These are phyloP conservation scores for Tenebrosternarchus preto DNA, from an alignment of 2,113 vertebrate species.

Conservation along the genomic window DNA sequence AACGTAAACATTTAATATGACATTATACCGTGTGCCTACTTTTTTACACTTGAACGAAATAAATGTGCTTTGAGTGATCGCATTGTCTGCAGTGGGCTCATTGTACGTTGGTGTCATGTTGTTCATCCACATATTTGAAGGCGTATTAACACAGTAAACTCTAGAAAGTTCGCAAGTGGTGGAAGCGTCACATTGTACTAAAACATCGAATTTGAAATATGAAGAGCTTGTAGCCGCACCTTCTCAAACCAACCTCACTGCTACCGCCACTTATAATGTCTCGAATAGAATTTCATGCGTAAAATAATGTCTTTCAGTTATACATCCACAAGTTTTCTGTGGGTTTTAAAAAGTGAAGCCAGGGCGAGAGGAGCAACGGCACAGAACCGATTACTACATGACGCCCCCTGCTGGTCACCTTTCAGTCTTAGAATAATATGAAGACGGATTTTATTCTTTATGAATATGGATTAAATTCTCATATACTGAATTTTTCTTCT, in stretches of 20 bases:
- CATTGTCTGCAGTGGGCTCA: not conserved
- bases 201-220: too few species aligned
- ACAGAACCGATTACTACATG: slow-evolving; percentile 48
- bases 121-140: not conserved
- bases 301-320: too few species aligned
- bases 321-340: not conserved
- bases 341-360: not conserved
- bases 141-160: too few species aligned
- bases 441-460: too few species aligned
- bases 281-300: too few species aligned
- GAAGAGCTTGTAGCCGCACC: too few species aligned
- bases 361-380: not conserved
- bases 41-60: slow-evolving; percentile 68
- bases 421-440: not conserved
- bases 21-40: slow-evolving; percentile 57
- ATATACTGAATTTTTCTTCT: too few species aligned
- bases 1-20: slow-evolving; percentile 44
- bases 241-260: too few species aligned
- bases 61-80: slow-evolving; percentile 61
- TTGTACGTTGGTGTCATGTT: not conserved
- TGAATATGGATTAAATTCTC: too few species aligned
- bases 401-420: slow-evolving; percentile 58
- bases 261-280: too few species aligned
- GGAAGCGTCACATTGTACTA: too few species aligned
- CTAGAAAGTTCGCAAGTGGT: too few species aligned